A percentile compares a stretch with the other conserved stretches of the same genome.
These are phyloP conservation scores for Meganola albula DNA, from an alignment of 2,888 invertebrate genomes.

Conservation along the genomic window DNA sequence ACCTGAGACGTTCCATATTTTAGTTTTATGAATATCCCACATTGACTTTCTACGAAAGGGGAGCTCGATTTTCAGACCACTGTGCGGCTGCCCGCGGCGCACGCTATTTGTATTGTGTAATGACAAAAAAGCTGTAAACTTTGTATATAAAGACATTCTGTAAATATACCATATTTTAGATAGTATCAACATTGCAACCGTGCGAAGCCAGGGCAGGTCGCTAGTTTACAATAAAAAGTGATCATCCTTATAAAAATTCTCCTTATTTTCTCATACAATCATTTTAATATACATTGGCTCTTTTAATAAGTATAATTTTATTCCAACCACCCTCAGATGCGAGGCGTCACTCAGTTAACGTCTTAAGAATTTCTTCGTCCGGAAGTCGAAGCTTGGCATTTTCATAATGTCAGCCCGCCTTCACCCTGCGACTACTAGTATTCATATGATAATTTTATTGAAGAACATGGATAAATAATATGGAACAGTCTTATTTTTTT, in stretches of 20 bases:
- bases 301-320: slow-evolving; percentile 22
- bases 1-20: too few species aligned
- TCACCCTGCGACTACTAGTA: slow-evolving; percentile 34
- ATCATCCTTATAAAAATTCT: background rate
- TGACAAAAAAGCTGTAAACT: too few species aligned
- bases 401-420: slow-evolving; percentile 59
- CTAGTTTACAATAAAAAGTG: background rate
- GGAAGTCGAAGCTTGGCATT: slow-evolving; percentile 66
- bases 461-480: slow-evolving; percentile 30
- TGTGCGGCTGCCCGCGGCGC: too few species aligned
- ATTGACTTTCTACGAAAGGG: too few species aligned
- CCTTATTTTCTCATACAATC: slow-evolving; percentile 1
- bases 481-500: slow-evolving; percentile 28
- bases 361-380: slow-evolving; percentile 68
- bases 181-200: too few species aligned
- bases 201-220: background rate
- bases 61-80: too few species aligned
- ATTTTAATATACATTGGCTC: slow-evolving; percentile 13
- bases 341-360: slow-evolving; percentile 37
- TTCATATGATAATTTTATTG: slow-evolving; percentile 71
- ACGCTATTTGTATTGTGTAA: too few species aligned
- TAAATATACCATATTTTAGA: too few species aligned
- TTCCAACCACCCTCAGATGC: slow-evolving; percentile 11
- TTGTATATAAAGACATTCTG: too few species aligned
- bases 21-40: too few species aligned